These are phyloP conservation scores for Aphelenchoides fujianensis DNA, from an alignment of 1,140 invertebrate genomes.

Conservation along the genomic window DNA sequence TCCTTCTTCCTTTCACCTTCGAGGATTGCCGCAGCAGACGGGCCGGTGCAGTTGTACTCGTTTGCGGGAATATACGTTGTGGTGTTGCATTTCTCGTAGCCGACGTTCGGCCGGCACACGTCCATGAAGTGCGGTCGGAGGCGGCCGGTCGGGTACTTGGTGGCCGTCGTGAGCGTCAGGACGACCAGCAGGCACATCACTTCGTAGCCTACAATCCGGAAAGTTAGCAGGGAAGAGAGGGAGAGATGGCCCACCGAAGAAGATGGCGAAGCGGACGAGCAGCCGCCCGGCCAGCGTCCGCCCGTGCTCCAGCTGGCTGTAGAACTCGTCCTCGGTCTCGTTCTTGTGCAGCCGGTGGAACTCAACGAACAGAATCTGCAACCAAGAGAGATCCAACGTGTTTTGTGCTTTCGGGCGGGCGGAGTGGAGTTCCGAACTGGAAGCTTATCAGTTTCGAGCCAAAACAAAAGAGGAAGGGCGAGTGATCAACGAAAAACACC, in stretches of 20 bases:
- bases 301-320: constrained; percentile 6
- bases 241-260: constrained; percentile 16
- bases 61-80: constrained; percentile 16
- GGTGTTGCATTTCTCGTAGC: constrained; percentile 23
- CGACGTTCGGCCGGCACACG: constrained; percentile 65
- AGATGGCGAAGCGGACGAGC: constrained; percentile 22
- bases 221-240: too few relatives aligned
- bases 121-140: constrained; percentile 84
- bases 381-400: not conserved
- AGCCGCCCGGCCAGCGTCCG: constrained; percentile 4
- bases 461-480: not conserved
- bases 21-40: not conserved
- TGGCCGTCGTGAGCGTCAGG: constrained; percentile 66
- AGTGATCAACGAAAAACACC: too few relatives aligned
- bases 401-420: too few relatives aligned
- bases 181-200: constrained; percentile 23
- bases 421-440: not conserved
- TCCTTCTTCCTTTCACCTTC: too few relatives aligned
- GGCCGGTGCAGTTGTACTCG: constrained; percentile 19
- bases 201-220: constrained; percentile 35
- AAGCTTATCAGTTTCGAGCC: not conserved
- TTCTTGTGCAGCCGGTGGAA: not conserved
- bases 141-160: constrained; percentile 82
- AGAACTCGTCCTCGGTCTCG: constrained; percentile 4
- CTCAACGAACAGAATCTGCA: constrained; percentile 14